phyloP scores from a whole-genome alignment of 2,888 invertebrate genomes.

The Eupithecia abbreviata region DNA sequence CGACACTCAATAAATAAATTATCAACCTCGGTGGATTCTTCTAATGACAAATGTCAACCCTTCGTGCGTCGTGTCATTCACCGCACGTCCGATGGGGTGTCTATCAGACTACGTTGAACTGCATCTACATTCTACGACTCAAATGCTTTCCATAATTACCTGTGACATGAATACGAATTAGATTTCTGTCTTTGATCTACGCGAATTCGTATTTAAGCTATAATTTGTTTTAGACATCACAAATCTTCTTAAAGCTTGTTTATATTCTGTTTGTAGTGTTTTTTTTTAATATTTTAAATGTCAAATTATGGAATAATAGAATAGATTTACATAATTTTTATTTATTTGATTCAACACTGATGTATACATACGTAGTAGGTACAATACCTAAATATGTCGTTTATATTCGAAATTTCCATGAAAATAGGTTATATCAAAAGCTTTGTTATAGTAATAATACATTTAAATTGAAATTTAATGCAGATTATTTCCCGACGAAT shows the following conservation, averaged over 20 bases:
- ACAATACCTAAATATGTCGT: background rate
- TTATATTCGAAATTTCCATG: background rate
- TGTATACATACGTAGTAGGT: background rate
- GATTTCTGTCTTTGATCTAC: slow-evolving; percentile 42
- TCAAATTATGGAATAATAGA: background rate
- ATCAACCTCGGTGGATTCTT: background rate
- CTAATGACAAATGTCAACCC: slow-evolving; percentile 44
- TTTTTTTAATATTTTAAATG: background rate
- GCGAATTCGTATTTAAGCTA: background rate
- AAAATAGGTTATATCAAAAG: slow-evolving; percentile 5
- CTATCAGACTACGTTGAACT: slow-evolving; percentile 58
- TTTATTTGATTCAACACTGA: background rate
- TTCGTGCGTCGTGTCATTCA: slow-evolving; percentile 54
- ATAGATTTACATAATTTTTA: slow-evolving; percentile 11
- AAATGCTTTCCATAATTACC: slow-evolving; percentile 63
- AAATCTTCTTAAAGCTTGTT: background rate
- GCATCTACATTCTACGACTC: slow-evolving; percentile 53
- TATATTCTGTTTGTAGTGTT: background rate
- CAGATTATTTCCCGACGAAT: slow-evolving; percentile 1
- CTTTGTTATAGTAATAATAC: background rate
- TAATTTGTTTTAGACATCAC: background rate
- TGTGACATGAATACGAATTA: slow-evolving; percentile 67
- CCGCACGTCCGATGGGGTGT: slow-evolving; percentile 63
- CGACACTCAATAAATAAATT: slow-evolving; percentile 1
- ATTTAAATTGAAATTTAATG: slow-evolving; percentile 17